Conservation (phyloP, 37 sponge, comb jelly and placozoan genomes). For the Geodia barretti region DNA sequence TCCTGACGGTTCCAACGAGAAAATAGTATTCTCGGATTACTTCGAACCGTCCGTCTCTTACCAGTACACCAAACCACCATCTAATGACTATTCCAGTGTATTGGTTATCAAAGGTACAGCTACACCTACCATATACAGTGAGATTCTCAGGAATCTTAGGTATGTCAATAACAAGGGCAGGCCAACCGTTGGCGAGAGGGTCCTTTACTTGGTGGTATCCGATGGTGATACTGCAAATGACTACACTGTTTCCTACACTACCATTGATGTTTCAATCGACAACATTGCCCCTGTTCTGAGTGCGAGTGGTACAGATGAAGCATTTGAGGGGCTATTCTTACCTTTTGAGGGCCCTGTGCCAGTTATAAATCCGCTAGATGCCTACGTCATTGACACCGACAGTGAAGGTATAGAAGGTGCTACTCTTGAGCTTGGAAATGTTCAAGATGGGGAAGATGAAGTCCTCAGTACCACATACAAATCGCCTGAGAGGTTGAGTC, state of each 20-base stretch:
- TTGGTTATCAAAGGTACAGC: constrained; percentile 48
- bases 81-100: constrained; percentile 9
- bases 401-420: constrained; percentile 43
- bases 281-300: constrained; percentile 59
- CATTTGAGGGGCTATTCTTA: constrained; percentile 55
- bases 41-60: constrained; percentile 44
- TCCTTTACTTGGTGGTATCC: constrained; percentile 47
- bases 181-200: constrained; percentile 60
- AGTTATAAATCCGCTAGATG: constrained; percentile 33
- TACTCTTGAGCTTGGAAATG: constrained; percentile 51
- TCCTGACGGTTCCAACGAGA: constrained; percentile 44
- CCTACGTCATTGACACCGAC: constrained; percentile 73
- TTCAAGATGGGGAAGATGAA: constrained; percentile 58
- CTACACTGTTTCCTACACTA: constrained; percentile 15
- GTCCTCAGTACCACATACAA: constrained; percentile 57
- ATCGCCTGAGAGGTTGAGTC: constrained; percentile 47
- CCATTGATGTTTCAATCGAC: constrained; percentile 46
- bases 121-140: constrained; percentile 36
- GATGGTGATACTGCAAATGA: constrained; percentile 54
- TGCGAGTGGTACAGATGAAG: constrained; percentile 41
- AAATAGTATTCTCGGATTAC: background rate
- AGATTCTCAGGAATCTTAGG: constrained; percentile 42
- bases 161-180: constrained; percentile 43
- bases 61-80: background rate
- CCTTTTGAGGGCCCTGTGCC: constrained; percentile 66